Evolutionary conservation across 1,140 invertebrate species (phyloP).

Genomic region (Limonius californicus): DNA sequence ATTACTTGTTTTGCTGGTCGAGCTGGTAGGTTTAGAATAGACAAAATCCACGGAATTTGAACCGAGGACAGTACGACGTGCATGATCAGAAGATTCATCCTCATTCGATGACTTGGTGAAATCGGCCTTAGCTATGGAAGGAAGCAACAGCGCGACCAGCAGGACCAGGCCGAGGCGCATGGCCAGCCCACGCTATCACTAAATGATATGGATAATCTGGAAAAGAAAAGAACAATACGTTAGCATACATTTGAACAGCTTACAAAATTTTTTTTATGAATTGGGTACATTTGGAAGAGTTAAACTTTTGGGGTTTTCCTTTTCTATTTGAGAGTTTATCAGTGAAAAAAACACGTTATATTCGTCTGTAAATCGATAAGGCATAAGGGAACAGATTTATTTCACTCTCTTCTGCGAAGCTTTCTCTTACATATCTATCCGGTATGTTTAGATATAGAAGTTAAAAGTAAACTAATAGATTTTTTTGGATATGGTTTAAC

Average conservation of each 20-base stretch:
- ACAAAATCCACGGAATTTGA: not conserved
- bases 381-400: too few species aligned
- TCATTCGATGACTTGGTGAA: conserved; percentile 12
- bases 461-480: too few species aligned
- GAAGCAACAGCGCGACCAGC: conserved; percentile 49
- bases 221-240: conserved; percentile 29
- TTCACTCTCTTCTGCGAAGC: too few species aligned
- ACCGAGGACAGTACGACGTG: not conserved
- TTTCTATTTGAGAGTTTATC: too few species aligned
- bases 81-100: not conserved
- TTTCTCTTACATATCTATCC: too few species aligned
- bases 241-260: too few species aligned
- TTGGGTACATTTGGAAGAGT: not conserved
- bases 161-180: conserved; percentile 48
- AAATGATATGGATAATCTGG: conserved; percentile 41
- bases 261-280: too few species aligned
- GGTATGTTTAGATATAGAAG: too few species aligned
- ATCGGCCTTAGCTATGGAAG: conserved; percentile 53
- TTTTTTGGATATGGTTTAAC: too few species aligned
- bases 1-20: conserved; percentile 15
- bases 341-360: too few species aligned
- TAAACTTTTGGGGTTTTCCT: too few species aligned
- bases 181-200: conserved; percentile 45
- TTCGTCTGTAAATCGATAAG: too few species aligned
- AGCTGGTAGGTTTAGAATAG: not conserved